These are phyloP conservation scores for Drosophila arizonae DNA, from an alignment of 1,140 invertebrate genomes.

Conservation along the genomic window DNA sequence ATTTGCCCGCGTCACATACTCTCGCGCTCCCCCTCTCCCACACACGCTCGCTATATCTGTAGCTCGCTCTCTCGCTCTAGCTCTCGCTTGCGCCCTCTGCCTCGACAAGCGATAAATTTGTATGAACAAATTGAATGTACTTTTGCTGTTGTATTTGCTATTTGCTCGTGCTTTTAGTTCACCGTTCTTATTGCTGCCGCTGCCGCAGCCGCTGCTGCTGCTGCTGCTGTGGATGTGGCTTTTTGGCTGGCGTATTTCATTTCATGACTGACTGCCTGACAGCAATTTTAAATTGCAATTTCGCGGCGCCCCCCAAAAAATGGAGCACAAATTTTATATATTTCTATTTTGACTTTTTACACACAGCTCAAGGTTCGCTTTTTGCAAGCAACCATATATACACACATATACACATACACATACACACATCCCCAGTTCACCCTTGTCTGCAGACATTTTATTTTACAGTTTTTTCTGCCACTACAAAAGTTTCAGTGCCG, in stretches of 20 bases:
- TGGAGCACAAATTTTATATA: conserved; percentile 62
- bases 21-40: neutral
- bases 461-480: conserved; percentile 40
- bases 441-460: conserved; percentile 70
- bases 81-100: neutral
- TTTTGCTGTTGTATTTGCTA: conserved; percentile 20
- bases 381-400: conserved; percentile 35
- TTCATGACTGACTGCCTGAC: conserved; percentile 76
- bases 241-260: conserved; percentile 64
- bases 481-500: conserved; percentile 26
- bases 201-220: conserved; percentile 10
- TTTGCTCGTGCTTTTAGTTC: conserved; percentile 14
- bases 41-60: neutral
- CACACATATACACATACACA: conserved; percentile 38
- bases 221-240: conserved; percentile 27
- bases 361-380: conserved; percentile 67
- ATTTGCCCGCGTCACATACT: neutral
- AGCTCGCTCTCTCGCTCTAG: neutral
- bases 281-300: conserved; percentile 74
- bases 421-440: conserved; percentile 11
- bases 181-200: conserved; percentile 15
- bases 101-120: conserved; percentile 73
- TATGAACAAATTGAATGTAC: conserved; percentile 71
- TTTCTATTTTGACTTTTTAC: conserved; percentile 61
- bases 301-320: conserved; percentile 63